These are phyloP conservation scores for Sminthurinus aureus DNA, from an alignment of 2,888 invertebrate genomes.

Conservation along the genomic window DNA sequence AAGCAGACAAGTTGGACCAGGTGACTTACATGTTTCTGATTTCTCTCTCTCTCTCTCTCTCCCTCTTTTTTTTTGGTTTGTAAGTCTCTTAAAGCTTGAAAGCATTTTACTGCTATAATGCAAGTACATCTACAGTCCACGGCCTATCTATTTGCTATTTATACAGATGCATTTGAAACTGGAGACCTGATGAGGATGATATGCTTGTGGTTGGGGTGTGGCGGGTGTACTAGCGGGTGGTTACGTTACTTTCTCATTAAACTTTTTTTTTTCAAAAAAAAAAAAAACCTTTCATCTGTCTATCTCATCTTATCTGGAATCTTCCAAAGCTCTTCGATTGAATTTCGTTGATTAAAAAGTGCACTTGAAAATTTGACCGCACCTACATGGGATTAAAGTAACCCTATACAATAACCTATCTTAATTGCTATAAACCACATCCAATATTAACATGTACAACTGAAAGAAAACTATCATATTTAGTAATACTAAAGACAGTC, in stretches of 20 bases:
- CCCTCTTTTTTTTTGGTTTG: neutral
- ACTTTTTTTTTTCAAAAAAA: neutral
- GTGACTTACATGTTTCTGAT: neutral
- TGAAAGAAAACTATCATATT: neutral
- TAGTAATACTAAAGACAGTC: neutral
- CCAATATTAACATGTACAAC: neutral
- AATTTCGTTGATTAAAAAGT: conserved; percentile 26
- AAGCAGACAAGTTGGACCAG: neutral
- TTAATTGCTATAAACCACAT: neutral
- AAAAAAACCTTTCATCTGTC: neutral
- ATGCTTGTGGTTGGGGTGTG: conserved; percentile 28
- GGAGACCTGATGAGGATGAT: conserved; percentile 21
- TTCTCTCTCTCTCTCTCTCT: neutral
- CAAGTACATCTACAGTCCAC: too few relatives aligned
- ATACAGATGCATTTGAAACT: conserved; percentile 24
- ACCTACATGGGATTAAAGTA: neutral
- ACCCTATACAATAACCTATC: neutral
- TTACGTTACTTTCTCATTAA: neutral
- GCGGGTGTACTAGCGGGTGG: conserved; percentile 31
- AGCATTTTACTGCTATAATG: neutral
- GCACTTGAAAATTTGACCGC: conserved; percentile 13
- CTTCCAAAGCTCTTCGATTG: neutral
- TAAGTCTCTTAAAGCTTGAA: neutral
- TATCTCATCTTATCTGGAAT: neutral
- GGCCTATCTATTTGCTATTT: neutral